Base-by-base conservation (phyloP, 1,140 invertebrate species). In the Stenopsyche tienmushanensis region DNA sequence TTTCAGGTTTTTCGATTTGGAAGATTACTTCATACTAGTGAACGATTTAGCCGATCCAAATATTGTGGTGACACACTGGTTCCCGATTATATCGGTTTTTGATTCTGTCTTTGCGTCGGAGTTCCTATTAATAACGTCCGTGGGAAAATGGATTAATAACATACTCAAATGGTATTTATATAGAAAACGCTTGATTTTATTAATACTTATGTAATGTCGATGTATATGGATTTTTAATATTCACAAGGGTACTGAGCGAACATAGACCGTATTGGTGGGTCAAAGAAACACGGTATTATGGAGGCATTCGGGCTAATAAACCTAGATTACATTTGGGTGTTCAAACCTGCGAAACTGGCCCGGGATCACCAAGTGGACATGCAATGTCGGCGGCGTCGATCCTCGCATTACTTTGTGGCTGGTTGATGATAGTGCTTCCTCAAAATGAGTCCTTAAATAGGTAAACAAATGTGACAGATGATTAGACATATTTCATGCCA, bases 231-330 rank as follows among this genome's bases (percentile, higher is more conserved):
- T 39, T 25, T 10, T 34, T 1, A 21, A 24, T 58, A 13, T 52
- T 7, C n/a, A 2, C 47, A 50, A 70, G 68, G 68, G 49, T 70
- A 13, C 50, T 70, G 7, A 26, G 44, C 23, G 68, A 70, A 42
- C 45, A 70, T 63, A 52, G 68, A 10, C 68, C 68, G n/a, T 70
- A 39, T 55, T 70, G 68, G 68, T 70, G 68, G 68, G 55, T 70
- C 1, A 52, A 29, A 52, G 68, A 70, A 52, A 70, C 68, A 0
- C 47, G 60, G 5, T 62, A 58, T 42, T 70, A 70, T 34, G 65
- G 68, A 9, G 45, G 49, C 2, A 29, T 64, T 39, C 25, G 49
- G 3, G 10, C 26, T 26, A 24, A 60, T 53, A 59, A 55, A 39
- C 68, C 68, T 3, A 13, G 25, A 15, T 41, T 70, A 8, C 23